Evolutionary conservation across 2,888 invertebrate genomes (phyloP).

Genomic region (Sarcophaga caerulescens): DNA sequence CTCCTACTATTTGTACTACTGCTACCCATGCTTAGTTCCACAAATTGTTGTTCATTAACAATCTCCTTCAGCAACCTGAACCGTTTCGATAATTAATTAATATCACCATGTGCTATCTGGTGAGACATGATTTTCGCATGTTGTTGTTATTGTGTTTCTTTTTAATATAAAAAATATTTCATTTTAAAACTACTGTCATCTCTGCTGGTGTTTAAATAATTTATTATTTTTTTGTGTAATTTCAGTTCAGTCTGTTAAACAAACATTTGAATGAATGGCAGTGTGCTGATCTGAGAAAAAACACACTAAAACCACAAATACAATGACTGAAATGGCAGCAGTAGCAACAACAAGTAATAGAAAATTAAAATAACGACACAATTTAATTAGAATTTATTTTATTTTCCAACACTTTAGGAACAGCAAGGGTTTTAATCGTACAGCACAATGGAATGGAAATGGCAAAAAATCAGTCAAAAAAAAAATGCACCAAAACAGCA

Average conservation of each 20-base stretch:
- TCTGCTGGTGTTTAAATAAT: constrained; percentile 54
- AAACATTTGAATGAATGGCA: no score
- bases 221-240: constrained; percentile 35
- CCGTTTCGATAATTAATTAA: constrained; percentile 14
- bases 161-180: neutral
- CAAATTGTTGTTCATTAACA: no score
- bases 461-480: neutral
- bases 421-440: neutral
- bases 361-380: constrained; percentile 34
- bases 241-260: neutral
- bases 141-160: neutral
- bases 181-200: constrained; percentile 30
- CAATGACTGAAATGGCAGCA: no score
- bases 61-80: neutral
- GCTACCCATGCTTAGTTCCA: no score
- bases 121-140: constrained; percentile 8
- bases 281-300: no score
- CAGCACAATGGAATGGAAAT: constrained; percentile 24
- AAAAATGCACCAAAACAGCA: no score
- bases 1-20: no score
- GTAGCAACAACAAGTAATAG: neutral
- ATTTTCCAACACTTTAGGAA: constrained; percentile 47
- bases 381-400: constrained; percentile 57
- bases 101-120: constrained; percentile 7
- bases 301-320: no score